Base-by-base conservation (phyloP, 1,140 invertebrate genomes). In the Hestina assimilis region DNA sequence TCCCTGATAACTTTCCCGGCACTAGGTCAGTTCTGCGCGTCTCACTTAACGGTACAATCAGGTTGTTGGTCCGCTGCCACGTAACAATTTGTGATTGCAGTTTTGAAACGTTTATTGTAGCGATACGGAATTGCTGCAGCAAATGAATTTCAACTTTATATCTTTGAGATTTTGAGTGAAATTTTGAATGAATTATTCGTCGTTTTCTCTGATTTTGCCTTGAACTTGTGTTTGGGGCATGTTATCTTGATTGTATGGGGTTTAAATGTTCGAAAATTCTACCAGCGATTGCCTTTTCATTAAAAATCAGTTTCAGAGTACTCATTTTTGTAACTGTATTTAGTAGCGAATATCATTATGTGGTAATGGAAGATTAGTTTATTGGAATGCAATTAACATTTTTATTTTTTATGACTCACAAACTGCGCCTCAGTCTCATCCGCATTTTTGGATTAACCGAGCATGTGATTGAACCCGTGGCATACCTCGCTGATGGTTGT, bases 31-130 rank as follows among this genome's bases (percentile, higher is more conserved):
- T 85, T 87, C 74, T 81, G 80, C 75, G 69, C 73, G 72, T 78
- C 72, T 82, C 81, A 75, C 68, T 67, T 83, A 87, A 87, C 84
- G 84, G 84, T 87, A 87, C 75, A 85, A 83, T 83, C 83, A 85
- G 75, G 83, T 87, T 83, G 81, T 72, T 72, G 75, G 81, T 76
- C 79, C 75, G 66, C 57, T 63, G 74, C 72, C 68, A 83, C 78
- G 76, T 83, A 85, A 83, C 74, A 78, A 73, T 75, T 69, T 81
- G 77, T 77, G 79, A 83, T 76, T 85, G 82, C 80, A 85, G 73
- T 83, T 85, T 87, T 79, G 66, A 76, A 78, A 75, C 72, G 65
- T 72, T 83, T 72, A 79, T 72, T 75, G 67, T 71, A 58, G 57
- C 63, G 63, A 67, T 69, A 43, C 47, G 47, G 52, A 62, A 50